Evolutionary conservation across 2,797 vertebrate genomes (phyloP), one percentile per base, ranked within the genome.

Genomic region (Typhlichthys subterraneus): DNA sequence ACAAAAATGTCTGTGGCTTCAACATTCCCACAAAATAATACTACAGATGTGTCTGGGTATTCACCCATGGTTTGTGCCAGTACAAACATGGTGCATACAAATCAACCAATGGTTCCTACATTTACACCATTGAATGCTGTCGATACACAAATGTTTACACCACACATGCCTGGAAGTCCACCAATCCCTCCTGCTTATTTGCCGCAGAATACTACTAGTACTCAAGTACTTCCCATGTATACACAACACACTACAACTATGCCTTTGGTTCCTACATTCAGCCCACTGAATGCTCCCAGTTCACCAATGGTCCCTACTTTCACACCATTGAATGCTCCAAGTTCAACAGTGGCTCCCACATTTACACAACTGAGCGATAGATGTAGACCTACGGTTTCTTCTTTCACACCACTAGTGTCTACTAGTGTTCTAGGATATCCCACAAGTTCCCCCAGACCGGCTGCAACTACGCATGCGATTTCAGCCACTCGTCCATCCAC

Each of bases 61-160:
- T 58, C 72, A 0, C 58, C 85, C 2, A 71, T 88, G 57, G 84
- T 79, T 69, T 87, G 81, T 12, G 62, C 76, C 1, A 77, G 57
- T 67, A n/a, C 64, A 67, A 58, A 84, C 31, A 75, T 88, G 69
- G 59, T 81, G 33, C 75, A 80, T 46, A 33, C 59, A 11, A 83
- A 51, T 75, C 80, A 73, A 10, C 69, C 79, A 1, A 15, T 88
- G 53, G 77, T 88, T 56, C 87, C 86, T 19, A 69, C 70, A 17
- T 88, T 89, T 49, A 84, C 86, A 10, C 68, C 87, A 4, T 23
- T 88, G 3, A 91, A 88, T 65, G 78, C 83, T 15, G 82, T 86
- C 9, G 87, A 91, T 57, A 87, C 86, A 38, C 85, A 88, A 79
- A 90, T 86, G 13, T 90, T 84, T 73, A 82, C 86, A 3, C 86